Conservation (phyloP, 2,113 vertebrate genomes). For the Oncorhynchus nerka region DNA sequence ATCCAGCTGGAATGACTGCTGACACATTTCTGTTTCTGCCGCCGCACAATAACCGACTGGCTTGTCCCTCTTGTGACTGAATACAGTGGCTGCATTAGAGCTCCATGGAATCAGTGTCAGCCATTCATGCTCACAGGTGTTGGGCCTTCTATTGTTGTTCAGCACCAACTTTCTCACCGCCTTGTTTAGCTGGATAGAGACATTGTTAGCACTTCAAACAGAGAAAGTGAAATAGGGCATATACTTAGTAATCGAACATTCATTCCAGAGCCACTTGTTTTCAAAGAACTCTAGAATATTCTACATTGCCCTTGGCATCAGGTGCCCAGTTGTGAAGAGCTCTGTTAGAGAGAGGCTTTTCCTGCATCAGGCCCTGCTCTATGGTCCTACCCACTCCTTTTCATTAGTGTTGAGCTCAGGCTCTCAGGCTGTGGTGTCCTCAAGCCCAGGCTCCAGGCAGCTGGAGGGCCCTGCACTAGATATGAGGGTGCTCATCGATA, state of each 20-base stretch:
- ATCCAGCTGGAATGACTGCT: conserved; percentile 29
- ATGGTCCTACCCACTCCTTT: conserved; percentile 16
- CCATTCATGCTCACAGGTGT: too few relatives aligned
- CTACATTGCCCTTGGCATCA: conserved; percentile 16
- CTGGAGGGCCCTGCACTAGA: conserved; percentile 12
- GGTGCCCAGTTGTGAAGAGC: conserved; percentile 8
- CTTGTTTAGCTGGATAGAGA: background rate
- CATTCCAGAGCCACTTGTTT: background rate
- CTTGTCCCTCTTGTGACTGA: background rate
- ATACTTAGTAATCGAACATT: background rate
- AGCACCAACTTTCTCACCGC: too few relatives aligned
- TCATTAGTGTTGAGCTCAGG: conserved; percentile 21
- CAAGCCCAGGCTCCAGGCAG: conserved; percentile 6
- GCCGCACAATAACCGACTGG: background rate
- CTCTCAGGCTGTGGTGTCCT: conserved; percentile 12
- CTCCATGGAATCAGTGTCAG: too few relatives aligned
- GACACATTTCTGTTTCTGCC: background rate
- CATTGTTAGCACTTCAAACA: background rate
- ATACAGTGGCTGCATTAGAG: too few relatives aligned
- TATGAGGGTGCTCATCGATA: conserved; percentile 10
- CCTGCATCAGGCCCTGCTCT: conserved; percentile 2
- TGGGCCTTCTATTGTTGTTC: too few relatives aligned
- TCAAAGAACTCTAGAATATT: background rate
- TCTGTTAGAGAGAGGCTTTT: background rate
- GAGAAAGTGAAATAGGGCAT: background rate